These are phyloP conservation scores for Hydrozoanthus gracilis DNA, from an alignment of 92 coral and sea anemone genomes.

Conservation along the genomic window DNA sequence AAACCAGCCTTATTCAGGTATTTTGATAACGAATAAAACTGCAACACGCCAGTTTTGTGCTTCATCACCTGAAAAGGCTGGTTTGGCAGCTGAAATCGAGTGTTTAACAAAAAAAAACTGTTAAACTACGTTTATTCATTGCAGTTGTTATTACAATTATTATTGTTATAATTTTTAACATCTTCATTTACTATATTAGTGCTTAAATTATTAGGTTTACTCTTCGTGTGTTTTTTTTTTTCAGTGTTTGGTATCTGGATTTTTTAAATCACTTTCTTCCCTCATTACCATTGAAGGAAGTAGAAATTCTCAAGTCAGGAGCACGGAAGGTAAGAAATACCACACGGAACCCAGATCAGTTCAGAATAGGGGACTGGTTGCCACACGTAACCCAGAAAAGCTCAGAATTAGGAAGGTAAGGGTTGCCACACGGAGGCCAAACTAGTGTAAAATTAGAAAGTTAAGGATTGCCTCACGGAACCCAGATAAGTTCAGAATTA, in stretches of 20 bases:
- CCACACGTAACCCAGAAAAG: neutral
- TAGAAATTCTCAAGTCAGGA: conserved; percentile 48
- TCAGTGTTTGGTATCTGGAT: conserved; percentile 75
- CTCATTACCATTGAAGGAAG: conserved; percentile 71
- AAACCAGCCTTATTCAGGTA: too few relatives aligned
- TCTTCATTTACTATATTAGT: too few relatives aligned
- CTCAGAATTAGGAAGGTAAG: neutral
- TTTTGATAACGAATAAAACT: too few relatives aligned
- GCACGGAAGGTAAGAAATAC: conserved; percentile 15
- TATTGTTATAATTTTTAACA: neutral
- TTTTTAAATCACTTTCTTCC: conserved; percentile 75
- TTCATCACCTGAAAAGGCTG: too few relatives aligned
- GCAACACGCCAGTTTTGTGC: too few relatives aligned
- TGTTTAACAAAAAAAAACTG: too few relatives aligned
- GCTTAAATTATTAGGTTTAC: neutral
- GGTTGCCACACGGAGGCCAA: too few relatives aligned
- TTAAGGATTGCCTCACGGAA: too few relatives aligned
- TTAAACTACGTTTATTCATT: too few relatives aligned
- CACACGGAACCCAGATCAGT: neutral
- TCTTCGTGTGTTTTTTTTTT: neutral
- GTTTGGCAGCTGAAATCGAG: too few relatives aligned
- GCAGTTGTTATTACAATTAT: too few relatives aligned
- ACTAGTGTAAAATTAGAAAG: too few relatives aligned
- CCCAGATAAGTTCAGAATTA: neutral
- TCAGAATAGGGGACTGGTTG: neutral